Base-by-base conservation (phyloP, 2,888 invertebrate genomes). In the Tipula helvola region DNA sequence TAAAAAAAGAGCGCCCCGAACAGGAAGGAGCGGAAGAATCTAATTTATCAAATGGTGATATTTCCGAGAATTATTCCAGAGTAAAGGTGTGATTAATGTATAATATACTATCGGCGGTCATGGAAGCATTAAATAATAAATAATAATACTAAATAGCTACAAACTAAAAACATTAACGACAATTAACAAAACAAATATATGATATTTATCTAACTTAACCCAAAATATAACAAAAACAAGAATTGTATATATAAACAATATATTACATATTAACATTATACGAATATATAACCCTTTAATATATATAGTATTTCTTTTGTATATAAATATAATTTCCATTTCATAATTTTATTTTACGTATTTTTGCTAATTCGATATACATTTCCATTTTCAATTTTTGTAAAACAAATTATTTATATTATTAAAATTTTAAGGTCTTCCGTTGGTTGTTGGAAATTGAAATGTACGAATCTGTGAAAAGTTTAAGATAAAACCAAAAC, bases 51-150 rank as follows among this genome's bases (percentile, higher is more conserved):
- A 85, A 85, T 44, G 85, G 85, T 85, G 85, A 85, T 85, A 85
- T 85, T 16, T 42, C 85, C 18, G 85, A 85, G 42, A 85, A 85
- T 85, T 85, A 85, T 85, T 85, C 85, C 28, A 85, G 85, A 85
- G 85, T 85, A 42, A 85, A 85, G 42, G 85, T 85, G 85, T 85
- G 85, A 85, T 85, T 85, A 85, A 85, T 85, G 41, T 84, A 39
- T 84, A 84, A 84, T 84, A 84, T 84, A 84, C 39, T 84, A 84
- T 39, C 84, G 5, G 85, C 85, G 42, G 42, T 85, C 12, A 85
- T 85, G 85, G 85, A 85, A 42, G 85, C 85, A 85, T 42, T 85
- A 42, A 85, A 84, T 84, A 84, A 84, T 39, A 84, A 84, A 84
- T 84, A 84, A 83, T 28, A 41, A n/a, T 84, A 71, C 10, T 71